phyloP scores from a whole-genome alignment of 2,888 invertebrate species.

The Cryptus armator region DNA sequence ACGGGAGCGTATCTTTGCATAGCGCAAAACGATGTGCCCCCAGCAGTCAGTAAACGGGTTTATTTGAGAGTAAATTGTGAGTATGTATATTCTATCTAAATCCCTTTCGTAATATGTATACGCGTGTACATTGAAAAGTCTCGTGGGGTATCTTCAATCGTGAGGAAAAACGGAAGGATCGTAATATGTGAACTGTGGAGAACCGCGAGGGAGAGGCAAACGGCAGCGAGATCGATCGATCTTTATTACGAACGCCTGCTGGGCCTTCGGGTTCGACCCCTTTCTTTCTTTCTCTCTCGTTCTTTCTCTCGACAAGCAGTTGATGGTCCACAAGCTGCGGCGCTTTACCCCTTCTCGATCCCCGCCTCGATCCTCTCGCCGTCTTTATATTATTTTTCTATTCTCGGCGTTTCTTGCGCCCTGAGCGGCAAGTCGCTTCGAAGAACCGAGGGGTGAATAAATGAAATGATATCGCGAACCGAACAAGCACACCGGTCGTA shows the following conservation, averaged over 20 bases:
- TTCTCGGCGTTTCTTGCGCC: constrained; percentile 25
- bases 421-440: background rate
- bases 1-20: constrained; percentile 92
- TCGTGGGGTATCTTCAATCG: background rate
- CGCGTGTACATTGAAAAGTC: background rate
- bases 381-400: constrained; percentile 56
- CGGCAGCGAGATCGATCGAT: constrained; percentile 62
- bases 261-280: constrained; percentile 44
- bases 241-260: constrained; percentile 65
- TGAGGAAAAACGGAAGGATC: constrained; percentile 15
- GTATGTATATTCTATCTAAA: constrained; percentile 83
- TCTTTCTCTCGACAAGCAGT: constrained; percentile 41
- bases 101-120: constrained; percentile 3
- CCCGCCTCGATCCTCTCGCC: constrained; percentile 15
- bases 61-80: constrained; percentile 89
- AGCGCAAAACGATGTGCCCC: constrained; percentile 91
- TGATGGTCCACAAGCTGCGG: constrained; percentile 59
- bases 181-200: constrained; percentile 6
- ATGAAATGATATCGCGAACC: constrained; percentile 51
- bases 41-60: constrained; percentile 88
- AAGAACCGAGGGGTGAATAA: constrained; percentile 51
- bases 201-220: constrained; percentile 32
- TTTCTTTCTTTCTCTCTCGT: constrained; percentile 10
- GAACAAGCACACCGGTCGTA: constrained; percentile 21
- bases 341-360: constrained; percentile 17